These are phyloP conservation scores for Silurus meridionalis DNA, from an alignment of 2,113 vertebrate species.

Conservation along the genomic window DNA sequence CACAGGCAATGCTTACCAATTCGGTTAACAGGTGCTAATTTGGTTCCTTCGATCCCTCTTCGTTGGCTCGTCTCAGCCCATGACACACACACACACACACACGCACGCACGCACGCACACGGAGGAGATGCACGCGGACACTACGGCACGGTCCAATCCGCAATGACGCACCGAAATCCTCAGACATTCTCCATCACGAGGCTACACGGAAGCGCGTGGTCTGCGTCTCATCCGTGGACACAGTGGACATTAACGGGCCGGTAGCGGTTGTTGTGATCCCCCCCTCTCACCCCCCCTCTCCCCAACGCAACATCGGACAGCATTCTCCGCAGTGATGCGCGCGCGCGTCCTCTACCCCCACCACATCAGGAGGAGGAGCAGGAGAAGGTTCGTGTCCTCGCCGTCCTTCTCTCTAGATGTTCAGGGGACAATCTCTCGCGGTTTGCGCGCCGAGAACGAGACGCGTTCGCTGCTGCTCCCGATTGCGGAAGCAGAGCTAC, in stretches of 20 bases:
- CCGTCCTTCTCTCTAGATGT: constrained; percentile 5
- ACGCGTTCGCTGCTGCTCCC: constrained; percentile 1
- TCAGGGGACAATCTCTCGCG: constrained; percentile 3
- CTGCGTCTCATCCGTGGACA: background rate
- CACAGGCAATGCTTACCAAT: constrained; percentile 65
- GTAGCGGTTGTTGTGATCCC: background rate
- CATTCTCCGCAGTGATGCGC: constrained; percentile 19
- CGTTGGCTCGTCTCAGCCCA: constrained; percentile 59
- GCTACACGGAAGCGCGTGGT: constrained; percentile 47
- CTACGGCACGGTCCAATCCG: constrained; percentile 45
- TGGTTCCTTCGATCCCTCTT: constrained; percentile 55
- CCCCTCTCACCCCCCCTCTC: background rate
- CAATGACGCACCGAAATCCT: constrained; percentile 45
- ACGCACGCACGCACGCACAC: background rate
- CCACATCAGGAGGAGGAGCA: too few species aligned
- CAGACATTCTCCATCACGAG: constrained; percentile 51
- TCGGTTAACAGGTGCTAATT: constrained; percentile 74
- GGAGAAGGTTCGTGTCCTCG: background rate
- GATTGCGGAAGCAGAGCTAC: constrained; percentile 12
- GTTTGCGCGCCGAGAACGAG: background rate
- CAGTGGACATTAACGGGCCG: background rate
- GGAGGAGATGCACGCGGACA: constrained; percentile 36
- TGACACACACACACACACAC: constrained; percentile 37
- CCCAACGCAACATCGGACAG: background rate
- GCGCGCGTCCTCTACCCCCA: background rate